Percentiles rank a stretch among this genome's conserved stretches.
Conservation (phyloP, 2,888 invertebrate species). For the Melolontha melolontha region DNA sequence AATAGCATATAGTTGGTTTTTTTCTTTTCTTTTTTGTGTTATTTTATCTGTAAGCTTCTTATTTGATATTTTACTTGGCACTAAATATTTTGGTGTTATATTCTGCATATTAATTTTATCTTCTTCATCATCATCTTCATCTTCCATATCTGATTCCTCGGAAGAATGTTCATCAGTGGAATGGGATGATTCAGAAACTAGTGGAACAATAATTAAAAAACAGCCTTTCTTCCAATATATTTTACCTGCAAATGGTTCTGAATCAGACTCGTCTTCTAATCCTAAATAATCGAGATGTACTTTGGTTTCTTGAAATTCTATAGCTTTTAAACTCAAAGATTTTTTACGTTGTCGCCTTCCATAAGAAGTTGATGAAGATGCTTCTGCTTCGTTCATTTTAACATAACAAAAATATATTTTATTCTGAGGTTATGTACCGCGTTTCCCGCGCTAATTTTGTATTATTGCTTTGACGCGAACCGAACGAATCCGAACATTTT, state of each 20-base stretch:
- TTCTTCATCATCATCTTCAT: conserved; percentile 48
- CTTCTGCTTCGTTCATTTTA: conserved; percentile 24
- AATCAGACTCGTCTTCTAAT: conserved; percentile 7
- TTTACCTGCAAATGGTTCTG: conserved; percentile 24
- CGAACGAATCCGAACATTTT: too few species aligned
- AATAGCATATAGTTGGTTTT: conserved; percentile 67
- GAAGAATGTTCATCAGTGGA: conserved; percentile 49
- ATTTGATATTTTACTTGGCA: conserved; percentile 18
- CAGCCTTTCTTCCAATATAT: background rate
- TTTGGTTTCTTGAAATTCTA: conserved; percentile 25
- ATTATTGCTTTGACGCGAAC: too few species aligned
- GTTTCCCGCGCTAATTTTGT: too few species aligned
- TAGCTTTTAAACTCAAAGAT: conserved; percentile 35
- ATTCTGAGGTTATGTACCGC: conserved; percentile 9
- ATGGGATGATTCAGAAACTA: conserved; percentile 20
- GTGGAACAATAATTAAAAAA: background rate
- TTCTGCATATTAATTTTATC: conserved; percentile 56
- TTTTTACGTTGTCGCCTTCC: conserved; percentile 32
- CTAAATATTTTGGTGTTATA: conserved; percentile 20
- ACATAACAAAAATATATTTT: background rate
- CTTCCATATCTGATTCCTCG: conserved; percentile 48
- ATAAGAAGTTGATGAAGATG: background rate
- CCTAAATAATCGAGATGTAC: background rate
- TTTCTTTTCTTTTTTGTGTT: conserved; percentile 55
- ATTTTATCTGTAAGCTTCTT: conserved; percentile 53